Percentiles rank a stretch among this genome's conserved stretches.
Conservation (phyloP, 2,888 invertebrate species). For the Mellilla xanthometata region DNA sequence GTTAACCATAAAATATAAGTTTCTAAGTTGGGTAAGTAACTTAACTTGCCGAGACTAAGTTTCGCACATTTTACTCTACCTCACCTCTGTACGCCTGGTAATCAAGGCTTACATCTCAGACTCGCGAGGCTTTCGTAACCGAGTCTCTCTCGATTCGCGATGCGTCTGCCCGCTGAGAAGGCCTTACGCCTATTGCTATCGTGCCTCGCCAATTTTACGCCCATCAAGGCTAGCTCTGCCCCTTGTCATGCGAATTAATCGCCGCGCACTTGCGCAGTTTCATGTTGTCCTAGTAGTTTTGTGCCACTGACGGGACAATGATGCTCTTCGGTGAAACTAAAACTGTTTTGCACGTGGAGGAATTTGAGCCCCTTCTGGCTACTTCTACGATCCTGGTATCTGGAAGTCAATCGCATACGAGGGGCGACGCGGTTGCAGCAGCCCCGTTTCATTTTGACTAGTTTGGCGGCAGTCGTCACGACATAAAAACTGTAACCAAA, state of each 20-base stretch:
- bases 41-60: no score
- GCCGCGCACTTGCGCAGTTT: slow-evolving; percentile 14
- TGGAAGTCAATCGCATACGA: slow-evolving; percentile 59
- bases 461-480: no score
- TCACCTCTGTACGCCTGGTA: slow-evolving; percentile 52
- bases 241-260: slow-evolving; percentile 16
- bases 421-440: slow-evolving; percentile 38
- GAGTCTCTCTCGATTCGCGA: slow-evolving; percentile 35
- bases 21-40: no score
- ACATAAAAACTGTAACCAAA: no score
- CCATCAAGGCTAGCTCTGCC: slow-evolving; percentile 19
- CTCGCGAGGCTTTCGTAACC: slow-evolving; percentile 46
- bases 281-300: slow-evolving; percentile 27
- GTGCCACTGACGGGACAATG: slow-evolving; percentile 23
- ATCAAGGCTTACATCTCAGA: slow-evolving; percentile 39
- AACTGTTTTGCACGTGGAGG: slow-evolving; percentile 26
- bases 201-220: not conserved
- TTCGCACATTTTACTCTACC: slow-evolving; percentile 26
- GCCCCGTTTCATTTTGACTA: no score
- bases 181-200: slow-evolving; percentile 41
- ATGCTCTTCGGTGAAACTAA: slow-evolving; percentile 6
- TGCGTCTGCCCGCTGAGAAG: slow-evolving; percentile 45
- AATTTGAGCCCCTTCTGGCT: slow-evolving; percentile 36
- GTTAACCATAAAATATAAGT: no score
- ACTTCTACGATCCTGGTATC: slow-evolving; percentile 55